Evolutionary conservation across 2,797 vertebrate species (phyloP).

Genomic region (Poecilia picta): DNA sequence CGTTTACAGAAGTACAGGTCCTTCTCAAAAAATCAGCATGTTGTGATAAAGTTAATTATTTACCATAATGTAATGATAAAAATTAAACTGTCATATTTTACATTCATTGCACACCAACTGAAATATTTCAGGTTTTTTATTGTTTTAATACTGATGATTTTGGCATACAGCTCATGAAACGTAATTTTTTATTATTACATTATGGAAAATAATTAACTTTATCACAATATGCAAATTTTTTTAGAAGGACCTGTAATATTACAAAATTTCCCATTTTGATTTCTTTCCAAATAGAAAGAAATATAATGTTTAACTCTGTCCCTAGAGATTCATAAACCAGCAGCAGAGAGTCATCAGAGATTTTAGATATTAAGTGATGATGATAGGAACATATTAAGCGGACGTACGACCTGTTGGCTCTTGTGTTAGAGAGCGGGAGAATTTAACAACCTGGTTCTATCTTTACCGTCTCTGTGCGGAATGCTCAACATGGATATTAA

Average conservation of each 20-base stretch:
- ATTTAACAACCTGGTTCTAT: slow-evolving; percentile 78
- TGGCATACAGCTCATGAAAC: no score
- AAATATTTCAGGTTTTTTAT: no score
- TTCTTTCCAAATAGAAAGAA: slow-evolving; percentile 12
- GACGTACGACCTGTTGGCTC: slow-evolving; percentile 40
- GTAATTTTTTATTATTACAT: no score
- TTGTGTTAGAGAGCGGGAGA: slow-evolving; percentile 61
- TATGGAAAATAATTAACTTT: no score
- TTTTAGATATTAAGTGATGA: slow-evolving; percentile 13
- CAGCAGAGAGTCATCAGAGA: slow-evolving; percentile 23
- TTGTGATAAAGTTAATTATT: no score
- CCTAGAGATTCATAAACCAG: not conserved
- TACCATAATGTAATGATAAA: no score
- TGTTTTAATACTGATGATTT: no score
- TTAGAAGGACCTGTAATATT: no score
- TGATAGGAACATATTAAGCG: slow-evolving; percentile 19
- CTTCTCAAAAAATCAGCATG: no score
- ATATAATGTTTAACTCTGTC: slow-evolving; percentile 23
- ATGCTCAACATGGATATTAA: slow-evolving; percentile 73
- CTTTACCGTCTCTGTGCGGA: slow-evolving; percentile 76
- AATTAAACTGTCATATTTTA: no score
- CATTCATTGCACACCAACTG: no score
- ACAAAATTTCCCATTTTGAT: slow-evolving; percentile 10
- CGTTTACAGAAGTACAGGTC: slow-evolving; percentile 5
- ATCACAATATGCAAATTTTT: no score